These are phyloP conservation scores for Spermophilus dauricus DNA, from an alignment of 2,113 vertebrate genomes.

Conservation along the genomic window DNA sequence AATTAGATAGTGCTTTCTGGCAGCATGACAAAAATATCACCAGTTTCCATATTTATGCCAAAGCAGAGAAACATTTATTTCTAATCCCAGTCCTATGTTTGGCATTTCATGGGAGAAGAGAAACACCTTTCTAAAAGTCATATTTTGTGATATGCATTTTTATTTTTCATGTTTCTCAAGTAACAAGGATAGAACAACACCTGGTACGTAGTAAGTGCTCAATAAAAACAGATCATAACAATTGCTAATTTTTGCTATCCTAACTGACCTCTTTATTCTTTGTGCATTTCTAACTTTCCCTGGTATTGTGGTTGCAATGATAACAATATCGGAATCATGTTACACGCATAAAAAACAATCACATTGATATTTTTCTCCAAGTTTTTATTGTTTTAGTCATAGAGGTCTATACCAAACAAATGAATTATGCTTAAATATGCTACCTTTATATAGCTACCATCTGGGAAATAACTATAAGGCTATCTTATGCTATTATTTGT, in stretches of 20 bases:
- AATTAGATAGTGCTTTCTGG: slow-evolving; percentile 40
- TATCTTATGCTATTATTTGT: slow-evolving; percentile 48
- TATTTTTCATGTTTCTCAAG: slow-evolving; percentile 26
- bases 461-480: slow-evolving; percentile 45
- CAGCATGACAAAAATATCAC: neutral
- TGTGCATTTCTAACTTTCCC: slow-evolving; percentile 15
- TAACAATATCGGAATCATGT: neutral
- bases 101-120: neutral
- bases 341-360: slow-evolving; percentile 8
- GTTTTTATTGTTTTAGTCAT: slow-evolving; percentile 5
- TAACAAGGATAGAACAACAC: neutral
- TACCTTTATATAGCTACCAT: neutral
- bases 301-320: neutral
- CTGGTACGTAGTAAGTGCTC: neutral
- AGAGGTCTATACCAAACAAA: slow-evolving; percentile 7
- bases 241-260: neutral
- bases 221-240: neutral
- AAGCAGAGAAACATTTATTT: slow-evolving; percentile 23
- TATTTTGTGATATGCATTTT: neutral
- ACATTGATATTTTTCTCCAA: neutral
- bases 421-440: slow-evolving; percentile 25
- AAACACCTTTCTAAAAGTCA: neutral
- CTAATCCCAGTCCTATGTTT: neutral
- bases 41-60: slow-evolving; percentile 45
- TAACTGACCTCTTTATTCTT: neutral